A percentile compares a stretch with the other conserved stretches of the same genome.
Evolutionary conservation across 2,113 vertebrate species (phyloP).

Genomic region (Indicator maculatus): DNA sequence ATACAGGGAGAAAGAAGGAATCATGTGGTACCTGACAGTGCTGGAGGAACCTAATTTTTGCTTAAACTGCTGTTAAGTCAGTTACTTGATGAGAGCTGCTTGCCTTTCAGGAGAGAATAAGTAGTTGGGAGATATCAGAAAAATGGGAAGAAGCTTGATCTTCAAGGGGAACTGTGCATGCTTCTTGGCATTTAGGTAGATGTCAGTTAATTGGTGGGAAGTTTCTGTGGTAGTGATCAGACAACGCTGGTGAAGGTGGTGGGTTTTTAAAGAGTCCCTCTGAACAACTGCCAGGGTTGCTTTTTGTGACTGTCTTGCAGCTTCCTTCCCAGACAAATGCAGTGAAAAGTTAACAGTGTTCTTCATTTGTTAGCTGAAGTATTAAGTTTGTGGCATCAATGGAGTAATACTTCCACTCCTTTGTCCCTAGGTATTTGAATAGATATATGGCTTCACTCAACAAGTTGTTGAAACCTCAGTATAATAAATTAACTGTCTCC

Average conservation of each 20-base stretch:
- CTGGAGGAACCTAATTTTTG: neutral
- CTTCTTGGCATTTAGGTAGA: neutral
- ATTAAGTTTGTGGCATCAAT: neutral
- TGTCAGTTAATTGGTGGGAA: neutral
- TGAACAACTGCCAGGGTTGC: neutral
- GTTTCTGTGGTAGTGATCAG: neutral
- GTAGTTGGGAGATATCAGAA: neutral
- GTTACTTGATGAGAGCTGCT: neutral
- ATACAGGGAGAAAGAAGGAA: neutral
- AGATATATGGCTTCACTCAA: neutral
- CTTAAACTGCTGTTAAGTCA: neutral
- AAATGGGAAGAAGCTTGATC: neutral
- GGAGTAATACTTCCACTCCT: constrained; percentile 4
- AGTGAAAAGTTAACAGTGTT: neutral
- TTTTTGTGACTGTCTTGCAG: neutral
- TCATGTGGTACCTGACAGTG: neutral
- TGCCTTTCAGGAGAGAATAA: neutral
- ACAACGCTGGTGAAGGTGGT: neutral
- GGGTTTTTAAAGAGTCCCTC: neutral
- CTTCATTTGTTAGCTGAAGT: neutral
- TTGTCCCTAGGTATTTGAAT: neutral
- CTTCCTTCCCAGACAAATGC: neutral
- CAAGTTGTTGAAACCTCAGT: neutral
- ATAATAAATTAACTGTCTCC: neutral
- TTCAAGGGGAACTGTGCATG: neutral